Conservation (phyloP, 2,797 vertebrate genomes). For the Lepilemur septentrionalis region DNA sequence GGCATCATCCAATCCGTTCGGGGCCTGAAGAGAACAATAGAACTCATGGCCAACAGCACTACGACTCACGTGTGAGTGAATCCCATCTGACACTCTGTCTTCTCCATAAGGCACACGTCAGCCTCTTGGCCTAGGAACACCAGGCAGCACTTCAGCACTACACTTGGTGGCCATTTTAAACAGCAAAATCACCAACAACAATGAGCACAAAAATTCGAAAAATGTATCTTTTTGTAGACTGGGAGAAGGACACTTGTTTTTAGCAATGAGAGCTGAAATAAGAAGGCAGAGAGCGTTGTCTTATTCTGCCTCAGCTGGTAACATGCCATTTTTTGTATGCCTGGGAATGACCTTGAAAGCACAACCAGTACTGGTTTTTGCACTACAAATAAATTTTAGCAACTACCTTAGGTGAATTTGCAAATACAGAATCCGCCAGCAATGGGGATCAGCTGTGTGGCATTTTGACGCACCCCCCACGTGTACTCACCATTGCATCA, state of each 20-base stretch:
- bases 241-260: background rate
- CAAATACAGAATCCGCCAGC: background rate
- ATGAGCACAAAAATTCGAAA: background rate
- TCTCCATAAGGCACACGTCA: background rate
- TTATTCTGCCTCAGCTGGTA: background rate
- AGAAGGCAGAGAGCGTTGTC: background rate
- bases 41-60: background rate
- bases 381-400: background rate
- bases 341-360: background rate
- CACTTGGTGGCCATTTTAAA: background rate
- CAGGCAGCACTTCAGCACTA: background rate
- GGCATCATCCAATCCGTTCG: no score
- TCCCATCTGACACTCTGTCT: background rate
- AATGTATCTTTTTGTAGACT: background rate
- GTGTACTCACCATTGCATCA: background rate
- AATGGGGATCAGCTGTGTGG: background rate
- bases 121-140: background rate
- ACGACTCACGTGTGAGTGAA: background rate
- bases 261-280: accelerated
- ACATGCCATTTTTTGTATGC: background rate
- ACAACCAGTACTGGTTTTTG: background rate
- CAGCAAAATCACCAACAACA: background rate
- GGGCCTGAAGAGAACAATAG: background rate
- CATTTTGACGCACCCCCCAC: background rate
- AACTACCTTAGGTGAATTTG: background rate